Conservation (phyloP, 2,888 invertebrate genomes). For the Chorisops tibialis region DNA sequence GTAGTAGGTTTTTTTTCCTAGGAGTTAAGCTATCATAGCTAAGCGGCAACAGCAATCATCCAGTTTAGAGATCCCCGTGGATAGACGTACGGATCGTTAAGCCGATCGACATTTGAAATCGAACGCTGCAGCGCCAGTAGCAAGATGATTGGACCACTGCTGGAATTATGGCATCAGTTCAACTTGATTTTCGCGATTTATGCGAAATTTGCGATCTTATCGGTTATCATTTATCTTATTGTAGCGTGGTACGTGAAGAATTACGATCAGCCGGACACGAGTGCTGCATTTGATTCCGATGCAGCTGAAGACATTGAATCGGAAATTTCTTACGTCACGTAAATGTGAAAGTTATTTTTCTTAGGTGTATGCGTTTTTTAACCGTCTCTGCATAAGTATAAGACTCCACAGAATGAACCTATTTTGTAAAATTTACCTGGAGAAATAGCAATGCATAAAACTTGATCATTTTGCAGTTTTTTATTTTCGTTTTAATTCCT, state of each 20-base stretch:
- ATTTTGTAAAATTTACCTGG: background rate
- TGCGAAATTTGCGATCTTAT: conserved; percentile 44
- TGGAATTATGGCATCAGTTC: conserved; percentile 1
- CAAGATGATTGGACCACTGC: background rate
- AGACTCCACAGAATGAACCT: background rate
- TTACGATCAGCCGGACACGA: conserved; percentile 34
- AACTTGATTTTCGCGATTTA: conserved; percentile 43
- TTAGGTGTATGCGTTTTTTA: conserved; percentile 38
- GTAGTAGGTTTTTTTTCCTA: too few species aligned
- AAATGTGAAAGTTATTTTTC: conserved; percentile 31
- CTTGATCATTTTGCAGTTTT: conserved; percentile 21
- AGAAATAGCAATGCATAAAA: conserved; percentile 19
- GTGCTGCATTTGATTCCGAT: background rate
- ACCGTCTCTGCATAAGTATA: background rate
- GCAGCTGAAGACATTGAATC: conserved; percentile 20
- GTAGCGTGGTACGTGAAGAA: conserved; percentile 46
- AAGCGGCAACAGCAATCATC: background rate
- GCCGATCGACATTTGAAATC: too few species aligned
- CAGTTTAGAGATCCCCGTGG: background rate
- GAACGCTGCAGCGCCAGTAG: background rate
- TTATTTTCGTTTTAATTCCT: conserved; percentile 14
- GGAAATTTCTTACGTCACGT: conserved; percentile 29
- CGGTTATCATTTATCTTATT: conserved; percentile 42
- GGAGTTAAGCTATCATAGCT: too few species aligned
- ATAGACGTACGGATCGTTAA: background rate